These are phyloP conservation scores for Alcis repandata DNA, from an alignment of 2,888 invertebrate genomes.

Conservation along the genomic window DNA sequence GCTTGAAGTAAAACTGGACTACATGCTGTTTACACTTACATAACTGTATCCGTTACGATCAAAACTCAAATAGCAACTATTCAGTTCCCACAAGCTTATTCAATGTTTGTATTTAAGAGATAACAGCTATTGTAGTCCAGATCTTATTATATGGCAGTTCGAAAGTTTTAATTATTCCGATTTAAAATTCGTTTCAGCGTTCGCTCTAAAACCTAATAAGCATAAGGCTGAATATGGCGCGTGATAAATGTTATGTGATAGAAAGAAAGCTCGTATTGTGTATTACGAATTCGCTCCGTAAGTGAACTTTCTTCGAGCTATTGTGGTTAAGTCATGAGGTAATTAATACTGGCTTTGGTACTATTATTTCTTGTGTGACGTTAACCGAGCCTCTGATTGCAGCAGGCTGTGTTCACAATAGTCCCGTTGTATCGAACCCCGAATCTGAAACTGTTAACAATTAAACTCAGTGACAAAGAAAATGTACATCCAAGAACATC, in stretches of 20 bases:
- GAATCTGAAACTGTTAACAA: not conserved
- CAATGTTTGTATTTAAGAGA: constrained; percentile 43
- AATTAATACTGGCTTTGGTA: constrained; percentile 61
- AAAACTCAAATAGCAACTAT: constrained; percentile 33
- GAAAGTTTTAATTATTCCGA: constrained; percentile 78
- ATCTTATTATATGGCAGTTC: constrained; percentile 61
- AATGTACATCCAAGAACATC: no score
- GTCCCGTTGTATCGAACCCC: not conserved
- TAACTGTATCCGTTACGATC: constrained; percentile 28
- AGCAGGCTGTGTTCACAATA: constrained; percentile 3
- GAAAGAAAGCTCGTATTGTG: constrained; percentile 60
- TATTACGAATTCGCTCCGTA: constrained; percentile 69
- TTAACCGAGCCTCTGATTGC: constrained; percentile 42
- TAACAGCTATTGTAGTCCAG: constrained; percentile 50
- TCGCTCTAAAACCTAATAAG: constrained; percentile 31
- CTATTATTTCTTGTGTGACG: constrained; percentile 26
- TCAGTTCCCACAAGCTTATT: constrained; percentile 41
- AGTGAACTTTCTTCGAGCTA: constrained; percentile 73
- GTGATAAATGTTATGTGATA: constrained; percentile 46
- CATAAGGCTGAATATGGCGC: constrained; percentile 43
- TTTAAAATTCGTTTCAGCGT: constrained; percentile 51
- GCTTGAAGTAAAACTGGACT: constrained; percentile 4
- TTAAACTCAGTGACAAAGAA: no score
- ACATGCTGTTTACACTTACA: constrained; percentile 23
- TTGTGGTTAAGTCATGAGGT: constrained; percentile 65